phyloP scores from a whole-genome alignment of 2,888 invertebrate species.

The Nemotelus pantherinus region DNA sequence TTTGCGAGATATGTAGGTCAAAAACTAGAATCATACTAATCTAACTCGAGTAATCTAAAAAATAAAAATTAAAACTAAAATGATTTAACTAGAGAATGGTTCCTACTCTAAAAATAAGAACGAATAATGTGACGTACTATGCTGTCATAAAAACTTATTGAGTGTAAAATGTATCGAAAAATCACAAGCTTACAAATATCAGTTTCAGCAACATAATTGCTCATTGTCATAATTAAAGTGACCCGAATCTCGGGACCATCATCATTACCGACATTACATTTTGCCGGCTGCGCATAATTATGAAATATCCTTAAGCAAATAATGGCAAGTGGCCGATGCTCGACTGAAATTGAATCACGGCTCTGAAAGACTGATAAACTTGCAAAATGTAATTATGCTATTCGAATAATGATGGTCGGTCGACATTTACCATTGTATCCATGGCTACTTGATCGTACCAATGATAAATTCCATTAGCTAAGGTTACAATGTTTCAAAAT shows the following conservation, averaged over 20 bases:
- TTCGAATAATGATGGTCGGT: constrained; percentile 10
- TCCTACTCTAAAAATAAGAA: too few species aligned
- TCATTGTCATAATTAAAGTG: constrained; percentile 9
- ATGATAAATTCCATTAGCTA: not conserved
- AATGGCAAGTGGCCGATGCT: not conserved
- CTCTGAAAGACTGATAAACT: constrained; percentile 8
- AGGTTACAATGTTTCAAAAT: not conserved
- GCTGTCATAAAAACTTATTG: too few species aligned
- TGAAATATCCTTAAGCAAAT: constrained; percentile 29
- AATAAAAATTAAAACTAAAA: too few species aligned
- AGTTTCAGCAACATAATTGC: constrained; percentile 13
- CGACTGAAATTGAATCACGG: constrained; percentile 22
- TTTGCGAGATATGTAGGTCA: too few species aligned
- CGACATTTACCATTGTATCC: not conserved
- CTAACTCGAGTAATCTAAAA: too few species aligned
- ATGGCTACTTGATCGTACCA: not conserved
- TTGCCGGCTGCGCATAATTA: constrained; percentile 5
- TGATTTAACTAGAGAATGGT: too few species aligned
- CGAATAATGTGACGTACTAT: too few species aligned
- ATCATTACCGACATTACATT: constrained; percentile 22
- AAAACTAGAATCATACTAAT: too few species aligned
- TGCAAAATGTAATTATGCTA: constrained; percentile 35
- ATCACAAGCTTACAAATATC: constrained; percentile 10
- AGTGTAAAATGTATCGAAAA: constrained; percentile 10
- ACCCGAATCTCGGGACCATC: constrained; percentile 15